Percentiles rank a stretch among this genome's conserved stretches.
These are phyloP conservation scores for Ophion ventricosus DNA, from an alignment of 2,888 invertebrate genomes.

Conservation along the genomic window DNA sequence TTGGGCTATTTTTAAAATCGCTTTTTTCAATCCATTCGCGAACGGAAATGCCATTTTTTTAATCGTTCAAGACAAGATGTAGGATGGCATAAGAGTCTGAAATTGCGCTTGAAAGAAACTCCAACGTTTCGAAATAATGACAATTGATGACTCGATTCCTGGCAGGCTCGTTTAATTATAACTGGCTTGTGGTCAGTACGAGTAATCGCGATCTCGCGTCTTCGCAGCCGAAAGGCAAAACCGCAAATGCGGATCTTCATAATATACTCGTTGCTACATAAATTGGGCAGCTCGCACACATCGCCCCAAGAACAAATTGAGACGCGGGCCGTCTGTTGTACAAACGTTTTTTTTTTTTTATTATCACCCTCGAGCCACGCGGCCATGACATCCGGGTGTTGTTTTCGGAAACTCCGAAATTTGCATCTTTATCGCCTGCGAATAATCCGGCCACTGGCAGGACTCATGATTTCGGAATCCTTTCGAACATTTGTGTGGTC, in stretches of 20 bases:
- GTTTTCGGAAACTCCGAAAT: conserved; percentile 63
- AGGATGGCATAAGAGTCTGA: background rate
- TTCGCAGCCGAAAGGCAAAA: conserved; percentile 33
- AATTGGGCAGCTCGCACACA: background rate
- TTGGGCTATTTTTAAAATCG: too few species aligned
- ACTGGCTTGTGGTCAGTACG: conserved; percentile 1
- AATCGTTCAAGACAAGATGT: too few species aligned
- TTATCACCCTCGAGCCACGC: conserved; percentile 19
- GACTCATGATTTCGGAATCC: conserved; percentile 29
- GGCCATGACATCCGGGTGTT: conserved; percentile 59
- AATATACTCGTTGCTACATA: conserved; percentile 28
- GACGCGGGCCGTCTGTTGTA: background rate
- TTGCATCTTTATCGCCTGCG: conserved; percentile 66
- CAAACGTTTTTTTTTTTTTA: conserved; percentile 2
- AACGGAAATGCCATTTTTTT: too few species aligned
- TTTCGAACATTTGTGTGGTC: background rate
- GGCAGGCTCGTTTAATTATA: conserved; percentile 11
- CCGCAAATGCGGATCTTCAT: conserved; percentile 1
- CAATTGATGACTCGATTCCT: background rate
- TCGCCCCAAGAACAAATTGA: background rate
- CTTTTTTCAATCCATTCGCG: too few species aligned
- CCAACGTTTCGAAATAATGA: background rate
- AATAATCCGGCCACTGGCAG: conserved; percentile 52
- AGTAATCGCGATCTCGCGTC: conserved; percentile 10
- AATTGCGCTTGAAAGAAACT: background rate